Evolutionary conservation across 2,797 vertebrate genomes (phyloP), one percentile per base, ranked within the genome.

Genomic region (Sandelia bainsii): DNA sequence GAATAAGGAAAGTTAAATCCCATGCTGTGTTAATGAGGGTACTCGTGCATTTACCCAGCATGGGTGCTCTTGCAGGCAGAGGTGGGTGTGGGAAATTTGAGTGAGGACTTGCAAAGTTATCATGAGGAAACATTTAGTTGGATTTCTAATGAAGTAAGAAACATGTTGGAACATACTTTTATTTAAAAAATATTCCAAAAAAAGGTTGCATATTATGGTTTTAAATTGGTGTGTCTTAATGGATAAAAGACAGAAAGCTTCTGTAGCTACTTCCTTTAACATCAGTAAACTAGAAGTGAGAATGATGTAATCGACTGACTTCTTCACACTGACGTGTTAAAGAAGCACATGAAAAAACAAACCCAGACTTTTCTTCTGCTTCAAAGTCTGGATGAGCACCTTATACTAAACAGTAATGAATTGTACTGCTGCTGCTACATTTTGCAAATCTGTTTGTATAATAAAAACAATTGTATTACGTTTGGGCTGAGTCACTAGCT

Each of bases 11-110:
- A 63, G 45, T 50, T n/a, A 61, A 54, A 69, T 42, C 34, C 42
- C 83, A 80, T 60, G 86, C 87, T 84, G 89, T 84, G 89, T 39
- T 91, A 87, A 92, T 90, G 72, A 87, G 53, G 54, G 49, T 44
- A 25, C 75, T 62, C 37, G 14, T 72, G 75, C 73, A 75, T 73
- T 10, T 40, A 23, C 58, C 46, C 84, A 82, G 86, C 83, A 66
- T 75, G 86, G 42, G 29, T 60, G 70, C 67, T 58, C 62, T 62
- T 40, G 22, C 72, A 54, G 70, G 84, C 7, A 8, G 68, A 59
- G 72, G 63, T 52, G 72, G 61, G 37, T 79, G 81, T 25, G 74
- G 79, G 87, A 91, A 91, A 87, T 63, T 44, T 20, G 62, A 56
- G n/a, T 39, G 23, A 69, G 56, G 45, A 81, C 72, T 54, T 46